Conservation (phyloP, 2,797 vertebrate genomes). For the Arrhamphus sclerolepis region DNA sequence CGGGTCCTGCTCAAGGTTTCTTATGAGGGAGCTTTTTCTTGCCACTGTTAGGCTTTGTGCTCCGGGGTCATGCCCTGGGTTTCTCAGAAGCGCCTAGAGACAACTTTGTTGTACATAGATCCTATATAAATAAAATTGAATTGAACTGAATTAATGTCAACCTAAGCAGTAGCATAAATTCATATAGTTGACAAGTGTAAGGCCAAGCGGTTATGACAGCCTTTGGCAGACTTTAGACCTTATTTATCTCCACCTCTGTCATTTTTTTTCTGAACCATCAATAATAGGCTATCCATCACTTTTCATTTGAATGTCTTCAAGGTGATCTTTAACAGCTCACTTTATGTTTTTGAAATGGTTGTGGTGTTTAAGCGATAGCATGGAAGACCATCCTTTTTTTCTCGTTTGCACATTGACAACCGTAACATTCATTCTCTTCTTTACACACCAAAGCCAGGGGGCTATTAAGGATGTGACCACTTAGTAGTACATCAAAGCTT, state of each 20-base stretch:
- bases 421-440: constrained; percentile 30
- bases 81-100: no score
- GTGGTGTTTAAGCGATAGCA: constrained; percentile 13
- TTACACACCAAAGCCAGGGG: constrained; percentile 37
- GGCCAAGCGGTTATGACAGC: constrained; percentile 69
- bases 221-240: constrained; percentile 55
- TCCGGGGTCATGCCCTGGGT: no score
- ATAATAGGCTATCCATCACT: constrained; percentile 53
- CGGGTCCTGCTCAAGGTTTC: no score
- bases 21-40: no score
- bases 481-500: constrained; percentile 54
- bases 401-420: constrained; percentile 8
- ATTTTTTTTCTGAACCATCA: constrained; percentile 54
- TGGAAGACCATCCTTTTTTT: constrained; percentile 27
- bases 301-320: constrained; percentile 59
- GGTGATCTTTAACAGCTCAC: constrained; percentile 56
- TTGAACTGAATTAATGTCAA: no score
- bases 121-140: no score
- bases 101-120: no score
- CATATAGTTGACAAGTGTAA: constrained; percentile 55
- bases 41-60: no score
- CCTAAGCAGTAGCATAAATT: constrained; percentile 65
- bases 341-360: constrained; percentile 35
- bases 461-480: constrained; percentile 42
- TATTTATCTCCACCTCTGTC: constrained; percentile 63